Conservation (phyloP, 2,797 vertebrate species). For the Anas capensis region DNA sequence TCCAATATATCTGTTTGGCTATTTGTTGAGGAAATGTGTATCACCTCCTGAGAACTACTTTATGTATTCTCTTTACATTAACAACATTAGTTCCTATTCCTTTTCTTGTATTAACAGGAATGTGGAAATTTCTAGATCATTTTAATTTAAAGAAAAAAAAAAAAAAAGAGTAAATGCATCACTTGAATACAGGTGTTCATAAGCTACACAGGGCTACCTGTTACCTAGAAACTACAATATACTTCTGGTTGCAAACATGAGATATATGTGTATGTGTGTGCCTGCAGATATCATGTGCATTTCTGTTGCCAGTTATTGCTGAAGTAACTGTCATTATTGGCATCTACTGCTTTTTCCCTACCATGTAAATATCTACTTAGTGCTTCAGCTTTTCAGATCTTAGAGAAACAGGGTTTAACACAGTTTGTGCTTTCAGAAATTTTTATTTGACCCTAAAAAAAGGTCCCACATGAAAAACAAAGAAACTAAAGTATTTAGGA, state of each 20-base stretch:
- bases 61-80: neutral
- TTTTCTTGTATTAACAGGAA: neutral
- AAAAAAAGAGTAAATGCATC: neutral
- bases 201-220: neutral
- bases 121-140: neutral
- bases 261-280: neutral
- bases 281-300: neutral
- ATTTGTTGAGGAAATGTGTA: neutral
- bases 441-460: neutral
- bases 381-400: neutral
- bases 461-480: neutral
- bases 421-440: neutral
- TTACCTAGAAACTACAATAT: neutral
- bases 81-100: neutral
- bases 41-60: neutral
- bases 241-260: neutral
- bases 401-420: neutral
- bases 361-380: neutral
- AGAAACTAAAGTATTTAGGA: neutral
- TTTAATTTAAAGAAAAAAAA: neutral
- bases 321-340: neutral
- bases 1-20: neutral
- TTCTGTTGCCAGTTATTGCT: neutral
- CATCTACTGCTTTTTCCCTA: neutral
- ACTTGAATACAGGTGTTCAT: neutral